These are phyloP conservation scores for Hippocampus kuda DNA, from an alignment of 2,797 vertebrate species.

Conservation along the genomic window DNA sequence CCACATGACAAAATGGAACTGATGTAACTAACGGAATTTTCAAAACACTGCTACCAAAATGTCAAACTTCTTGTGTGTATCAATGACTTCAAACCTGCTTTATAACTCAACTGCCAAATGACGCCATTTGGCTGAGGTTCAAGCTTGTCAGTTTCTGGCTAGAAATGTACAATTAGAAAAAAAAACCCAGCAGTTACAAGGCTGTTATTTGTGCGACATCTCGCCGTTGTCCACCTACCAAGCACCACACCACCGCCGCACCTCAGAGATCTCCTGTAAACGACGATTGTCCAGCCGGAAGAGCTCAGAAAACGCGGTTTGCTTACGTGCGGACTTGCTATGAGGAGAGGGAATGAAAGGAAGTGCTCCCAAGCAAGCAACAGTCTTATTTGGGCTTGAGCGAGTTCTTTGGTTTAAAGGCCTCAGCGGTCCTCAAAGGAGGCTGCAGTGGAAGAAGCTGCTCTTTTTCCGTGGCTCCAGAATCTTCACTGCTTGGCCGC, in stretches of 20 bases:
- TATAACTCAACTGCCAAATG: constrained; percentile 12
- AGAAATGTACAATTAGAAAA: constrained; percentile 27
- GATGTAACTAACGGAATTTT: no score
- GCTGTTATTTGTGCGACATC: constrained; percentile 29
- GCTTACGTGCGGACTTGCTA: constrained; percentile 29
- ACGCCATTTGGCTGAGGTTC: constrained; percentile 22
- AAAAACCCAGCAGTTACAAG: constrained; percentile 38
- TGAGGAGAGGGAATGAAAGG: constrained; percentile 16
- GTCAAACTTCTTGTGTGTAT: background rate
- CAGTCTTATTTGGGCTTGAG: constrained; percentile 70
- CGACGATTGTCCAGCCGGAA: constrained; percentile 46
- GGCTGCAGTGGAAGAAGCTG: constrained; percentile 93
- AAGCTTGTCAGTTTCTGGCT: constrained; percentile 48
- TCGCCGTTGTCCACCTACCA: constrained; percentile 13
- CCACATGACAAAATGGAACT: no score
- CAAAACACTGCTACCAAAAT: background rate
- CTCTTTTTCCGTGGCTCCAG: constrained; percentile 91
- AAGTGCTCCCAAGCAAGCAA: constrained; percentile 63
- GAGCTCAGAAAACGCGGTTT: constrained; percentile 44
- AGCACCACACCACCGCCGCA: constrained; percentile 4
- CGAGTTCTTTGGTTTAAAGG: constrained; percentile 32
- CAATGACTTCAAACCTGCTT: background rate
- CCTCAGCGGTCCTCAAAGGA: constrained; percentile 79
- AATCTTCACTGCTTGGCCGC: constrained; percentile 90
- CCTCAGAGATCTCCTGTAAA: constrained; percentile 33